Evolutionary conservation across 1,140 invertebrate genomes (phyloP), one percentile per base, ranked within the genome.

Genomic region (Campodea augens): DNA sequence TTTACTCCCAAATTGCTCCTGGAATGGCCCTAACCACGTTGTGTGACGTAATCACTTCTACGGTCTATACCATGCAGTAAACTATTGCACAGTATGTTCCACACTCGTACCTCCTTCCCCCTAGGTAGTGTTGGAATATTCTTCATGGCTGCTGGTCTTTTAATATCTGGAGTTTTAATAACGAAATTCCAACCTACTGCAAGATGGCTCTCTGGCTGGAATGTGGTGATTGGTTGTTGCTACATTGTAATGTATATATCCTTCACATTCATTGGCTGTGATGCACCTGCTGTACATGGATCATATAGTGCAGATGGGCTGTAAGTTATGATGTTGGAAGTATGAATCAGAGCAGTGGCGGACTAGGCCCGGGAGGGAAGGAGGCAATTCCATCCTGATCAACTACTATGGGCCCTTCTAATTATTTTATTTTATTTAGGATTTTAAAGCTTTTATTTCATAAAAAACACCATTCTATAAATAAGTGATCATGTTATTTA

Each of bases 211-310:
- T 77, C 78, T 4, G 71, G 64, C 0, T 83, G 78, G 76, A 82
- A 82, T 56, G 72, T 81, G 2, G 62, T 78, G 41, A 69, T 77
- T 5, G 78, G 77, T 24, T 60, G 71, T 1, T 58, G 78, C 38
- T 74, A 73, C 7, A 67, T 78, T 1, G 49, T 70, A 23, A 75
- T 74, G 3, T 72, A 80, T 48, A 60, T 78, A 19, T 64, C 68
- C 1, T 81, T 77, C 47, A 73, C 76, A 1, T 78, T 77, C 51
- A 60, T 83, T 1, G 77, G 78, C 1, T 84, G 81, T 55, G 62
- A 69, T 0, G 69, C 68, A 1, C 68, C 68, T 49, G 68, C 73
- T 49, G 66, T 64, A 42, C 66, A 69, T 39, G 65, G 69, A 27
- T 60, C 63, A 1, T 55, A 68, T n/a, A 57, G 64, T 38, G 41